These are phyloP conservation scores for Habrosyne pyritoides DNA, from an alignment of 2,888 invertebrate species.

Conservation along the genomic window DNA sequence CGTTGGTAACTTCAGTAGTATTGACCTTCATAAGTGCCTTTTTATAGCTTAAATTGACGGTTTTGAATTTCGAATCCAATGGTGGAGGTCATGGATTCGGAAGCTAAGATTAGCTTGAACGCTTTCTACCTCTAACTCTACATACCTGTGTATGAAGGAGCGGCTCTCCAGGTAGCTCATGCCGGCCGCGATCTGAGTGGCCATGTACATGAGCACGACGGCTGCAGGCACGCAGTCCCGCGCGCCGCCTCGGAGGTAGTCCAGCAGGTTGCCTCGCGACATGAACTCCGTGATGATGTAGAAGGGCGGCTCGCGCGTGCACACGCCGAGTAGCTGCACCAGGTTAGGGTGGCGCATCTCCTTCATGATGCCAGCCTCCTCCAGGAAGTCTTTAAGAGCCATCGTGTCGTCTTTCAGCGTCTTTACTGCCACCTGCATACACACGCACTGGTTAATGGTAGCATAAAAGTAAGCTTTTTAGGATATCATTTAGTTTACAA, in stretches of 20 bases:
- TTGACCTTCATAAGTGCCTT: no score
- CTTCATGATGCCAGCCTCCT: conserved; percentile 99
- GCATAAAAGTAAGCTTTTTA: no score
- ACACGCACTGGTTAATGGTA: no score
- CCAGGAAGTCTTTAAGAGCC: conserved; percentile 99
- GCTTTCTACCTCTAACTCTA: background rate
- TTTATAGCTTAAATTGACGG: no score
- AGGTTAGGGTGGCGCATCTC: conserved; percentile 99
- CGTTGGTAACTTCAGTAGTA: no score
- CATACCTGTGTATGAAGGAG: conserved; percentile 94
- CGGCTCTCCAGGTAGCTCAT: conserved; percentile 99
- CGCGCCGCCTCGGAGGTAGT: conserved; percentile 95
- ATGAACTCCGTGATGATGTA: conserved; percentile 99
- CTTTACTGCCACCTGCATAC: conserved; percentile 93
- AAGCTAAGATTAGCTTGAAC: no score
- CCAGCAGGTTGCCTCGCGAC: conserved; percentile 98
- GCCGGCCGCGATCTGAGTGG: conserved; percentile 99
- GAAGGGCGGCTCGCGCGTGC: conserved; percentile 99
- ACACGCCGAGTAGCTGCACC: conserved; percentile 98
- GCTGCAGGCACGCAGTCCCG: conserved; percentile 95
- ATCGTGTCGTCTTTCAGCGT: conserved; percentile 99
- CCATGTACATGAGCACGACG: conserved; percentile 98
- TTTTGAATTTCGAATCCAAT: no score
- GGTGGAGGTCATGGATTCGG: no score
- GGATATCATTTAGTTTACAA: no score